Evolutionary conservation across 2,888 invertebrate genomes (phyloP), one percentile per base, ranked within the genome.

Genomic region (Aplocera efformata): DNA sequence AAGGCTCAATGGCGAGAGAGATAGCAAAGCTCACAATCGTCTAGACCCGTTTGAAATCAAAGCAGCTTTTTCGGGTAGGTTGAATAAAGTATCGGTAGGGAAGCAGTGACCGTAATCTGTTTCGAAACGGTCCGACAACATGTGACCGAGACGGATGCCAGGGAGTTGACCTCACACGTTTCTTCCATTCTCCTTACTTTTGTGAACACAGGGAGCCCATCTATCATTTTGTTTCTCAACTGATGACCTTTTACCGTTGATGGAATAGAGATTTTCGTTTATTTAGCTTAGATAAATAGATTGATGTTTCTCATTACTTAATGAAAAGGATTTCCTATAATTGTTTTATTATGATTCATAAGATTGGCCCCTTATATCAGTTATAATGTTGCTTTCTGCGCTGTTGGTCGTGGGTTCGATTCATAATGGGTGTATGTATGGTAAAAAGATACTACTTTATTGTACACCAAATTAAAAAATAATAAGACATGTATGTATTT

Each of bases 101-200:
- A 72, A 71, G 67, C 69, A 68, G 55, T 63, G 71, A 69, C 73
- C 74, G 79, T 78, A 81, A 79, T 77, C 77, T 74, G 72, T 73
- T 64, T 69, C 63, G 63, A 63, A 62, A 66, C 65, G 70, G 69
- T 61, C 60, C 62, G 65, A 63, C 67, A 73, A 69, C 74, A 72
- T 70, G 70, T 64, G 74, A 72, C 74, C 68, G 71, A 50, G 50
- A 41, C 43, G 54, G 48, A 58, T 67, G 72, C 74, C 67, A 67
- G 64, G 62, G 69, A 71, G 69, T 67, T 72, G 79, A 79, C 76
- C 78, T 77, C 75, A 71, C 72, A 71, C 72, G 69, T 79, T 72
- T 73, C 71, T 71, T 65, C 63, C 61, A 71, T 72, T 74, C 62
- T 80, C 72, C 74, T 73, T 74, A 77, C 74, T 76, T 75, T 76